Base-by-base conservation (phyloP, 2,888 invertebrate genomes). In the Lepidocyrtinus sp. region DNA sequence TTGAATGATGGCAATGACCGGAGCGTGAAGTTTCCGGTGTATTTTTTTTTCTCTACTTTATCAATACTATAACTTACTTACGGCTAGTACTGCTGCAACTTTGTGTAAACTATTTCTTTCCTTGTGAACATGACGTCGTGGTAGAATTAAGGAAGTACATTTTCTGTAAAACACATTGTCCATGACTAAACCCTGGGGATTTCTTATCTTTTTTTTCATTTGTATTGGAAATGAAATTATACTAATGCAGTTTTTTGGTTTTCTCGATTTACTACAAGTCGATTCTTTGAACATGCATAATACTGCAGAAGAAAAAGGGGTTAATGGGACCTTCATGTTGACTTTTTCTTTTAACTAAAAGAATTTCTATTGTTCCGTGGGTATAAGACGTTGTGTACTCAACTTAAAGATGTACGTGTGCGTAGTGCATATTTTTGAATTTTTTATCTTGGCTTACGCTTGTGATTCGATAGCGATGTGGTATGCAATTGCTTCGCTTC, bases 1-100 rank as follows among this genome's bases (percentile, higher is more conserved):
- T 55, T 55, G 55, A 55, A 55, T 17, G 55, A 55, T 55, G 55
- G 55, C 55, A 55, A 55, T 55, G 55, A 55, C 55, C 55, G 55
- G 55, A 7, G 55, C 17, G 17, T 55, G 17, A 7, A 55, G 17
- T 36, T 36, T 55, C n/a, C 17, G 55, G n/a, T 55, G 17, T 55
- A 9, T 55, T 55, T 55, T n/a, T 55, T 55, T 55, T 55, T 55
- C 55, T 36, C 55, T n/a, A n/a, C n/a, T n/a, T n/a, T n/a, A n/a
- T n/a, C n/a, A n/a, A n/a, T n/a, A n/a, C n/a, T n/a, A n/a, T n/a
- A n/a, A n/a, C n/a, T n/a, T n/a, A n/a, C n/a, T n/a, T n/a, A n/a
- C n/a, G n/a, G n/a, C n/a, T n/a, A n/a, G n/a, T n/a, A n/a, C n/a
- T n/a, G n/a, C n/a, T n/a, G n/a, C n/a, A n/a, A 55, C 36, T 36